Evolutionary conservation across 2,113 vertebrate genomes (phyloP), one percentile per base, ranked within the genome.

Genomic region (Irena cyanogastra): DNA sequence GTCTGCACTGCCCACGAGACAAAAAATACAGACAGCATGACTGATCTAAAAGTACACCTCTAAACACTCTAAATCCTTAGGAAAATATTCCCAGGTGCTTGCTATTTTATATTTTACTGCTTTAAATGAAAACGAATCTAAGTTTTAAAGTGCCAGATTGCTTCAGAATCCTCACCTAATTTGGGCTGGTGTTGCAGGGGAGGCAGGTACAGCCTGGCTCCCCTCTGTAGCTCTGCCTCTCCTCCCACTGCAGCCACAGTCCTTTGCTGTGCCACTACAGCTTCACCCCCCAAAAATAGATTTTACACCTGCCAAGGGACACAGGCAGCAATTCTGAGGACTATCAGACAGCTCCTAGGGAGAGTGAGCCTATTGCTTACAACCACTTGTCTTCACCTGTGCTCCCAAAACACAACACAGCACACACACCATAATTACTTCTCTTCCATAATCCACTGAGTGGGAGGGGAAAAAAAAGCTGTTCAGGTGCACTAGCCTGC

Each of bases 401-500:
- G 8, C 37, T 63, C 76, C 71, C 47, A 56, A 71, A 70, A 66
- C 6, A 31, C 74, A 68, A 17, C 49, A 26, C 49, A 60, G 21
- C 63, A 60, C 31, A 21, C 8, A 16, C 28, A 54, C 13, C 1
- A 2, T 18, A 54, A 90, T 66, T 70, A 54, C 37, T 83, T 60
- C 53, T 44, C 65, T 68, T 50, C 77, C 52, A 77, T 11, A 52
- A 90, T 18, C 64, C 76, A 30, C 39, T 15, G 27, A 45, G 31
- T 35, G 14, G 5, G 28, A 16, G 30, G 2, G 1, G 0, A 10
- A 13, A 8, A 11, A 28, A 28, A 53, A 26, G 3, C 31, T 53
- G 2, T 33, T 84, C 22, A 47, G 54, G 39, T 11, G 31, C 6
- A 13, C 16, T 71, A n/a, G 37, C 56, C 52, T 82, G 65, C 33